A percentile compares a stretch with the other conserved stretches of the same genome.
phyloP scores from a whole-genome alignment of 1,140 invertebrate species.

The Tetranychus urticae region DNA sequence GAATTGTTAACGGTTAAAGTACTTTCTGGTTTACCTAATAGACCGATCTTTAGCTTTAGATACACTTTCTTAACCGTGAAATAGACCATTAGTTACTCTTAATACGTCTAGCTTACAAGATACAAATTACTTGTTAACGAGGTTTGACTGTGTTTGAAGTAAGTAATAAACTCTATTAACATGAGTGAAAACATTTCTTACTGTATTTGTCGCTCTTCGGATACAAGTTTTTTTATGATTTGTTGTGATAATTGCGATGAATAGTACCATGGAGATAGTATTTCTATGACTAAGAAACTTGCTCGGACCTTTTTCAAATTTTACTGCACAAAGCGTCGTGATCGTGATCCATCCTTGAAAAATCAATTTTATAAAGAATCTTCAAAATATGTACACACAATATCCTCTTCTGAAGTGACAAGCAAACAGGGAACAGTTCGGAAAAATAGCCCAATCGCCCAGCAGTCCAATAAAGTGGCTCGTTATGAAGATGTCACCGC shows the following conservation, averaged over 20 bases:
- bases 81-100: too few relatives aligned
- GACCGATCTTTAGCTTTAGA: too few relatives aligned
- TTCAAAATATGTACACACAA: too few relatives aligned
- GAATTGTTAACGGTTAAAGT: too few relatives aligned
- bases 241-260: conserved; percentile 91
- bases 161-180: too few relatives aligned
- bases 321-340: conserved; percentile 38
- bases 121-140: too few relatives aligned
- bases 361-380: conserved; percentile 38
- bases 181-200: conserved; percentile 38
- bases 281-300: conserved; percentile 74
- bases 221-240: conserved; percentile 87
- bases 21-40: too few relatives aligned
- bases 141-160: too few relatives aligned
- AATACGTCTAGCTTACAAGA: too few relatives aligned
- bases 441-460: background rate
- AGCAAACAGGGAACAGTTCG: background rate
- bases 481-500: background rate
- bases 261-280: conserved; percentile 96
- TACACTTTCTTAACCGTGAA: too few relatives aligned
- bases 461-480: background rate
- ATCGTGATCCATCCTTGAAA: conserved; percentile 52
- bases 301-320: conserved; percentile 80
- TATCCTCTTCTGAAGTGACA: background rate
- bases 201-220: conserved; percentile 77